phyloP scores from a whole-genome alignment of 2,797 vertebrate species.

The Micrastur ruficollis region DNA sequence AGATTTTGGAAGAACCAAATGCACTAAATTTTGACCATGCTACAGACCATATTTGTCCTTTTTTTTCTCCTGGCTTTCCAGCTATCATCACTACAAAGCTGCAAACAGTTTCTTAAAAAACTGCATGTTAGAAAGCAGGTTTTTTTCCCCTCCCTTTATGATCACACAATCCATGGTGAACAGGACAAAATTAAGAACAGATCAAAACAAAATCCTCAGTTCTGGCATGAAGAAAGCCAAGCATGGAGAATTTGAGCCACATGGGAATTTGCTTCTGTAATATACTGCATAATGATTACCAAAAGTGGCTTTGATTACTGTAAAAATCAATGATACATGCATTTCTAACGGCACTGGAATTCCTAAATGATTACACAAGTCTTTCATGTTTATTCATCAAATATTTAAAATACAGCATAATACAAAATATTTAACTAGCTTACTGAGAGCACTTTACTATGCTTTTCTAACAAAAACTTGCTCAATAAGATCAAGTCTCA shows the following conservation, averaged over 20 bases:
- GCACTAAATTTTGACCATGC: accelerated
- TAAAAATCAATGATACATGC: constrained; percentile 25
- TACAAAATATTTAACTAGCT: constrained; percentile 18
- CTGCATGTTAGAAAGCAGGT: not conserved
- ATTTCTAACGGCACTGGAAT: not conserved
- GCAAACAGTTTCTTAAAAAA: not conserved
- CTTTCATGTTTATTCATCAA: constrained; percentile 44
- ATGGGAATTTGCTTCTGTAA: constrained; percentile 2
- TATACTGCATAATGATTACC: not conserved
- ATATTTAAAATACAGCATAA: constrained; percentile 12
- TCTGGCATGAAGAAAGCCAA: not conserved
- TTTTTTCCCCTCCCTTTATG: not conserved
- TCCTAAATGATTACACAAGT: constrained; percentile 1
- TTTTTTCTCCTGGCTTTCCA: not conserved
- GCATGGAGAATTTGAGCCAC: not conserved
- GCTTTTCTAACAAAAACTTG: not conserved
- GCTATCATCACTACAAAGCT: not conserved
- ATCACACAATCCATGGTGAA: not conserved
- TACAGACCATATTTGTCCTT: not conserved
- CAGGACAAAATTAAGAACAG: not conserved
- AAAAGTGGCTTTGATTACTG: constrained; percentile 25
- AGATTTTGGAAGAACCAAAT: not conserved
- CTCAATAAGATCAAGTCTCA: not conserved
- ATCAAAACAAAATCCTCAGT: not conserved
- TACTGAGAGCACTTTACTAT: not conserved